A percentile compares a stretch with the other conserved stretches of the same genome.
Evolutionary conservation across 2,888 invertebrate species (phyloP).

Genomic region (Cetonia aurata): DNA sequence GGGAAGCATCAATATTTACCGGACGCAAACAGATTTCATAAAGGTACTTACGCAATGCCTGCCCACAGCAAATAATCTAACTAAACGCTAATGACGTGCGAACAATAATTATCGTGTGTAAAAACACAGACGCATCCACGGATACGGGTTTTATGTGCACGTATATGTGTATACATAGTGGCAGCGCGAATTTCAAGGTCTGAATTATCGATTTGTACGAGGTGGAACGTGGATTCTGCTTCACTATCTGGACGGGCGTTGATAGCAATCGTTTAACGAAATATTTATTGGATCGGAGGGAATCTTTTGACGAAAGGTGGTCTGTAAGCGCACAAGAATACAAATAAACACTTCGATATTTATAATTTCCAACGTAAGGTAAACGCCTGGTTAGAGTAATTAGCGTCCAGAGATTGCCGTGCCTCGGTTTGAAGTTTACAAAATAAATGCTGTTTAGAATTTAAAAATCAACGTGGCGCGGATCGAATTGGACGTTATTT

Average conservation of each 20-base stretch:
- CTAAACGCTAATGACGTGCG: constrained; percentile 35
- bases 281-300: background rate
- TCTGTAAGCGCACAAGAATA: background rate
- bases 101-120: constrained; percentile 35
- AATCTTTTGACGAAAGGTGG: constrained; percentile 2
- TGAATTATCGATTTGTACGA: constrained; percentile 9
- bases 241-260: background rate
- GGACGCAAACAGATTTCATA: constrained; percentile 27
- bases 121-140: constrained; percentile 28
- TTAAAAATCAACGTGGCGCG: constrained; percentile 2
- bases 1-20: constrained; percentile 32
- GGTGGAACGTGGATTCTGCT: background rate
- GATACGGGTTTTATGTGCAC: constrained; percentile 14
- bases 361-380: constrained; percentile 8
- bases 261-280: constrained; percentile 8
- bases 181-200: constrained; percentile 19
- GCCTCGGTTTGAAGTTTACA: constrained; percentile 4
- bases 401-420: constrained; percentile 1
- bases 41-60: constrained; percentile 32
- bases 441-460: constrained; percentile 14
- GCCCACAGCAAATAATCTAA: constrained; percentile 20
- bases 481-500: constrained; percentile 12
- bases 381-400: background rate
- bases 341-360: constrained; percentile 21
- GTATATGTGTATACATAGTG: background rate